Evolutionary conservation across 2,888 invertebrate genomes (phyloP).

Genomic region (Orthosia gothica): DNA sequence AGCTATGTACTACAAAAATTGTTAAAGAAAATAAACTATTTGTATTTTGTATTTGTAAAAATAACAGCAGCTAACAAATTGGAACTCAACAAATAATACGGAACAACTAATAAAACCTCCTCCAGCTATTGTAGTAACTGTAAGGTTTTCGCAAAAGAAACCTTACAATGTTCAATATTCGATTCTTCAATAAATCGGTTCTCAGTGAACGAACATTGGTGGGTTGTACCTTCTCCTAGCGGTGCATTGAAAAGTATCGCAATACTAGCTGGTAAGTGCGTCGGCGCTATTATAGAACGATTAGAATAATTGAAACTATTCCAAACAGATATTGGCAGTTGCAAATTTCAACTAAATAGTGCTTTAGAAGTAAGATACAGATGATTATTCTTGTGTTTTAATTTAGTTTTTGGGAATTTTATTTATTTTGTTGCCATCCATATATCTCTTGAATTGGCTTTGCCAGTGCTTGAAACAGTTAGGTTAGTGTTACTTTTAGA

Average conservation of each 20-base stretch:
- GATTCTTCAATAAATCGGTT: conserved; percentile 49
- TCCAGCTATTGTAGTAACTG: neutral
- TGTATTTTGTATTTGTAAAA: no score
- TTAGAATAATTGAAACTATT: conserved; percentile 50
- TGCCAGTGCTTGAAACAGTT: neutral
- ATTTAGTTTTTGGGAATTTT: neutral
- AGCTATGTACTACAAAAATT: no score
- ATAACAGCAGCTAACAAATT: no score
- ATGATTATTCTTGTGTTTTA: conserved; percentile 1
- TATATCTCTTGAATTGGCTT: neutral
- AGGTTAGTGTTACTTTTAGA: no score
- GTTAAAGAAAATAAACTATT: no score
- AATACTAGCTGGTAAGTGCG: conserved; percentile 37
- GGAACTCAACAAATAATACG: no score
- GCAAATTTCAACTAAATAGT: neutral
- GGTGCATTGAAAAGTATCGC: conserved; percentile 47
- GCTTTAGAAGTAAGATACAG: conserved; percentile 1
- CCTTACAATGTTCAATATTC: conserved; percentile 57
- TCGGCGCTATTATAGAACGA: conserved; percentile 39
- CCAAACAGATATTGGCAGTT: conserved; percentile 7
- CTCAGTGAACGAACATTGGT: conserved; percentile 59
- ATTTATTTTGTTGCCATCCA: neutral
- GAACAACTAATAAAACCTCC: conserved; percentile 26
- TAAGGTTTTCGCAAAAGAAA: conserved; percentile 52
- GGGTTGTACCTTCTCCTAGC: conserved; percentile 30